phyloP scores from a whole-genome alignment of 1,140 invertebrate species.

The Euwallacea fornicatus region DNA sequence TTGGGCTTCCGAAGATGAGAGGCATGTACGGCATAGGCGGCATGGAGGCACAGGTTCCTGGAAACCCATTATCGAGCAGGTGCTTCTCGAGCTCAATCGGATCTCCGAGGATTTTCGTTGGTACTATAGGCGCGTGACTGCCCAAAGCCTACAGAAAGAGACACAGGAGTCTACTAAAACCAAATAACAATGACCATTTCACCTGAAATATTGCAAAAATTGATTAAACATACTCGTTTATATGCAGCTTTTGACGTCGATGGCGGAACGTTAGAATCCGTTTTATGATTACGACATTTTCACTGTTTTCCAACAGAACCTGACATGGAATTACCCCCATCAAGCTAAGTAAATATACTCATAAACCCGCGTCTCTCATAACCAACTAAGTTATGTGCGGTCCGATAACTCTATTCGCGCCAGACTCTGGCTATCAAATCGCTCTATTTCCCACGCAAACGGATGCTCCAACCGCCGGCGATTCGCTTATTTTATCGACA shows the following conservation, averaged over 20 bases:
- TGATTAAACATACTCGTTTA: too few species aligned
- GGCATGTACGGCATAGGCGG: constrained; percentile 39
- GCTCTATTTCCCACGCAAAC: neutral
- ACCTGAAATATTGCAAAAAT: too few species aligned
- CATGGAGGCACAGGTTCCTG: constrained; percentile 53
- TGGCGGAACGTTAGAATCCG: too few species aligned
- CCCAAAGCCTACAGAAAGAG: constrained; percentile 61
- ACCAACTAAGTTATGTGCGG: neutral
- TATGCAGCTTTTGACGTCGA: too few species aligned
- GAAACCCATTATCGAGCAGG: constrained; percentile 68
- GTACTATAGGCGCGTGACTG: constrained; percentile 78
- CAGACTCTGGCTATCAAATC: neutral
- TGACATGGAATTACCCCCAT: too few species aligned
- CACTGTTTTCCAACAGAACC: too few species aligned
- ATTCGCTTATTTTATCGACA: neutral
- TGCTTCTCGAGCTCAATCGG: constrained; percentile 72
- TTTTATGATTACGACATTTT: too few species aligned
- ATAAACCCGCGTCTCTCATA: too few species aligned
- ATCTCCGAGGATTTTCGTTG: constrained; percentile 74
- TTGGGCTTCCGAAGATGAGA: constrained; percentile 19
- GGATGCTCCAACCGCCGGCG: neutral
- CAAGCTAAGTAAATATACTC: too few species aligned
- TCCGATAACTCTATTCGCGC: neutral
- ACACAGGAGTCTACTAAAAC: too few species aligned
- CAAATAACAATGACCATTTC: too few species aligned